phyloP scores from a whole-genome alignment of 35 echinoderm and acorn worm genomes.

The Chiridota heheva region DNA sequence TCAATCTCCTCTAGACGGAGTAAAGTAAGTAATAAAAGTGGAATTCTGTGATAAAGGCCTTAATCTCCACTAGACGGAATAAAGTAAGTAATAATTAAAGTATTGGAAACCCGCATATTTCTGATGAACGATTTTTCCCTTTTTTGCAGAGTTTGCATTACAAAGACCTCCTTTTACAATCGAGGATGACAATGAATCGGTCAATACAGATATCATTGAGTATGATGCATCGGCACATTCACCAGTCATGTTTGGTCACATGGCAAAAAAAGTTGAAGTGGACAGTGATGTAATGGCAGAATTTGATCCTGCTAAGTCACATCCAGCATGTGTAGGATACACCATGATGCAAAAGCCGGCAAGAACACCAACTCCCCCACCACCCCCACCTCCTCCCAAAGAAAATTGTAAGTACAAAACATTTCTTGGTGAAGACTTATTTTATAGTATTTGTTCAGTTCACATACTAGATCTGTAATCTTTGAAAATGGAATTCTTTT shows the following conservation, averaged over 20 bases:
- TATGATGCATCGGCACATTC: constrained; percentile 86
- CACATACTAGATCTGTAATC: too few relatives aligned
- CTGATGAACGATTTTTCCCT: too few relatives aligned
- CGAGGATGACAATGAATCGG: constrained; percentile 86
- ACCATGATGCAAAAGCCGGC: constrained; percentile 85
- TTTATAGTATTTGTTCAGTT: too few relatives aligned
- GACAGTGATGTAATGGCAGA: constrained; percentile 61
- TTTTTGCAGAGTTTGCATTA: constrained; percentile 82
- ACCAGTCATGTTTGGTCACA: constrained; percentile 94
- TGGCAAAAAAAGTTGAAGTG: constrained; percentile 57
- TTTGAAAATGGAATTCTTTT: too few relatives aligned
- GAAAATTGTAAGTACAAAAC: constrained; percentile 70
- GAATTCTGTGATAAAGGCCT: too few relatives aligned
- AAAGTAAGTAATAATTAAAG: too few relatives aligned
- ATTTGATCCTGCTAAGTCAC: constrained; percentile 85
- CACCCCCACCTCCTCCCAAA: constrained; percentile 79
- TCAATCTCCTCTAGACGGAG: too few relatives aligned
- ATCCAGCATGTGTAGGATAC: constrained; percentile 93
- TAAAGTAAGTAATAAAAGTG: too few relatives aligned
- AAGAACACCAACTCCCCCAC: constrained; percentile 57
- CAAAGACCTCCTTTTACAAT: constrained; percentile 80
- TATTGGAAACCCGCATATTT: too few relatives aligned
- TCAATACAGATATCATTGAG: constrained; percentile 88
- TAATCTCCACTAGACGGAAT: too few relatives aligned
- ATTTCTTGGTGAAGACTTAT: background rate